Evolutionary conservation across 2,113 vertebrate genomes (phyloP).

Genomic region (Murina feae): DNA sequence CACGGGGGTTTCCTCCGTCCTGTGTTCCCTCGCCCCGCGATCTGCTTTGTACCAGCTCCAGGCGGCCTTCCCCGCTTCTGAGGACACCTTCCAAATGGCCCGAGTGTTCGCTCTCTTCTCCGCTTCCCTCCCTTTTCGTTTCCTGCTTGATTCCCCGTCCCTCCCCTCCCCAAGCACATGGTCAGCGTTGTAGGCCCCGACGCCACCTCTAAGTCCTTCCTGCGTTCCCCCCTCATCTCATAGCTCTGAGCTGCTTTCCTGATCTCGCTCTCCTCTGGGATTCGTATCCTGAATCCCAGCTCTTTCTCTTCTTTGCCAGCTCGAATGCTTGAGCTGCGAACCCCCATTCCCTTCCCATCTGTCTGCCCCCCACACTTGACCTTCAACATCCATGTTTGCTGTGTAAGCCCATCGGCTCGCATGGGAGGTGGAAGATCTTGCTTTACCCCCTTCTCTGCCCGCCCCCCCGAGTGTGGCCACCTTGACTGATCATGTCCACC

Average conservation of each 20-base stretch:
- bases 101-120: neutral
- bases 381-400: neutral
- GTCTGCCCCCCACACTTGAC: neutral
- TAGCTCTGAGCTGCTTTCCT: neutral
- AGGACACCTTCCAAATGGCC: neutral
- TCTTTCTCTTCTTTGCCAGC: neutral
- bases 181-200: neutral
- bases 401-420: neutral
- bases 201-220: neutral
- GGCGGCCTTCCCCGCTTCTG: neutral
- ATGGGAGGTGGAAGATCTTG: accelerated
- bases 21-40: neutral
- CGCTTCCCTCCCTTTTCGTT: neutral
- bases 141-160: neutral
- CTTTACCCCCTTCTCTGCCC: neutral
- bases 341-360: neutral
- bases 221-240: neutral
- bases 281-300: neutral
- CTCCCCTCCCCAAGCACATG: neutral
- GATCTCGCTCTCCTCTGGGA: neutral
- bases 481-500: accelerated
- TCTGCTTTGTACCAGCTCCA: neutral
- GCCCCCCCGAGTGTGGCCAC: neutral
- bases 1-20: conserved; percentile 47
- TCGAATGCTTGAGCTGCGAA: neutral